A percentile compares a stretch with the other conserved stretches of the same genome.
Conservation (phyloP, 2,888 invertebrate genomes). For the Erebia palarica region DNA sequence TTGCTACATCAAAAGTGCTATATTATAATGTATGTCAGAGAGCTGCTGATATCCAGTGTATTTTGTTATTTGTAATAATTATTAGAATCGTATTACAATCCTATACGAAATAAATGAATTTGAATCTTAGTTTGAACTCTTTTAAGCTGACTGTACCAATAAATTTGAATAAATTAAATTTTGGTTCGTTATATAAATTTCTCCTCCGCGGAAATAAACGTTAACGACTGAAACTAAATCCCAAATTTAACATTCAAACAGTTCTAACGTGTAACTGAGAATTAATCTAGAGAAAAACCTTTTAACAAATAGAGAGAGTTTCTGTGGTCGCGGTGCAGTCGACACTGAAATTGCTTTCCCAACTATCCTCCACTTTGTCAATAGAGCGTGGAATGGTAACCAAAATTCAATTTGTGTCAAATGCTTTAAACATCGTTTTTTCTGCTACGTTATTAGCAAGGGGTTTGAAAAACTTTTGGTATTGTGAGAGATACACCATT, state of each 20-base stretch:
- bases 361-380: constrained; percentile 34
- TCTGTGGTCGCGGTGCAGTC: constrained; percentile 29
- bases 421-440: neutral
- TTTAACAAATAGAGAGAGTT: constrained; percentile 27
- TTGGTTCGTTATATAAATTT: too few relatives aligned
- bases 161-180: too few relatives aligned
- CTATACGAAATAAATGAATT: too few relatives aligned
- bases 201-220: neutral
- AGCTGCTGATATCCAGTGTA: too few relatives aligned
- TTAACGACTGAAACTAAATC: constrained; percentile 5
- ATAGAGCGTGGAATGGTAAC: constrained; percentile 45
- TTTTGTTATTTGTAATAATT: too few relatives aligned
- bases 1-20: too few relatives aligned
- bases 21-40: too few relatives aligned
- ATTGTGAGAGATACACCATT: too few relatives aligned
- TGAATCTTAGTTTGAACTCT: too few relatives aligned
- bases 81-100: too few relatives aligned
- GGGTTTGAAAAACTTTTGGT: too few relatives aligned
- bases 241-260: constrained; percentile 20
- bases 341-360: constrained; percentile 34
- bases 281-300: constrained; percentile 29
- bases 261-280: constrained; percentile 19
- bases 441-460: neutral
- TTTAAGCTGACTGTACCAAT: too few relatives aligned
- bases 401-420: constrained; percentile 61